Evolutionary conservation across 1,140 invertebrate species (phyloP), one percentile per base, ranked within the genome.

Genomic region (Prorops nasuta): DNA sequence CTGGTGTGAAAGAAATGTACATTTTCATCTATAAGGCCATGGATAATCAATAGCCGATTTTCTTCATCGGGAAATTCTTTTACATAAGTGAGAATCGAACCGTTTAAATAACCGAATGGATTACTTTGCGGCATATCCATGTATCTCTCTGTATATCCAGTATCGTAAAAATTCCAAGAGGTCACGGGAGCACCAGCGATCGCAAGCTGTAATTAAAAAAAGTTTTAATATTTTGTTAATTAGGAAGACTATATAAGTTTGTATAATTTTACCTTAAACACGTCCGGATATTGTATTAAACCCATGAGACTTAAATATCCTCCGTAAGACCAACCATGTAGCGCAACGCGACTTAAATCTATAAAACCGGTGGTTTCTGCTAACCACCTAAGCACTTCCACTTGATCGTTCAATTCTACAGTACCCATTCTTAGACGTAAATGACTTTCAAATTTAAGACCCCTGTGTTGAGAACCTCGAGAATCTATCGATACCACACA

Each of bases 271-370:
- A 91, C 84, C 78, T 92, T 93, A 70, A 94, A 94, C 36, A 92
- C 78, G 51, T 90, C 83, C 1, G 90, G 88, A 72, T 88, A 84
- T 38, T 91, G 90, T 57, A 89, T 88, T 15, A 94, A 73, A 3
- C 87, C 92, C 84, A 94, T 90, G 19, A 94, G 79, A 62, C 88
- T 92, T 3, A 94, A 80, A 75, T 94, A 94, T 16, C 91, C 89
- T 21, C 95, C 97, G 71, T 99, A 99, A 37, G 96, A 98, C 96
- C 96, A 99, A 4, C 97, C 97, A 71, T 96, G 93, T 59, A 99
- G 92, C 3, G 92, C 96, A 1, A 99, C 86, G 45, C 96, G 82
- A 55, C 84, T 84, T 78, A 96, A 84, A 73, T 99, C 96, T 51
- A 99, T 94, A 62, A 87, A 97, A 28, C 86, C 86, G 8, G 88